Base-by-base conservation (phyloP, 2,113 vertebrate genomes). In the Antennarius striatus region DNA sequence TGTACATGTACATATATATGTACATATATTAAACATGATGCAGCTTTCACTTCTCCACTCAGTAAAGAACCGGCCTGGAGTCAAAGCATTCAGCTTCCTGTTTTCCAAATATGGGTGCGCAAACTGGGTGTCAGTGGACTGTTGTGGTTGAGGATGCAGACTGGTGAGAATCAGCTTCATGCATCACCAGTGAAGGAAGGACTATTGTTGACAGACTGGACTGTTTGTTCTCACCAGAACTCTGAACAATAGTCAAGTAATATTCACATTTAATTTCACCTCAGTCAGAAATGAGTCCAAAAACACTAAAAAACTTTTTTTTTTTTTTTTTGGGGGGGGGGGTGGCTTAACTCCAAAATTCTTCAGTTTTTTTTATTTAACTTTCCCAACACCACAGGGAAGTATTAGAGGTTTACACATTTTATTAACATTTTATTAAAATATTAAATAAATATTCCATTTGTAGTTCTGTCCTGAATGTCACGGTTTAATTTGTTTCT, bases 21-120 rank as follows among this genome's bases (percentile, higher is more conserved):
- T n/a, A n/a, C n/a, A n/a, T n/a, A n/a, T 36, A 36, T 36, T 36
- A 36, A 36, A 36, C 5, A 4, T 36, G 32, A 36, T 36, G 32
- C 32, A 2, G 32, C 32, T 36, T 36, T 36, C 32, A 36, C 32
- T 36, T 36, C 32, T 5, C 32, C 32, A 36, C 75, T 73, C 56
- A 69, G 61, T 46, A 16, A 63, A 69, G 60, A 75, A 36, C 43
- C 42, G 9, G 71, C 15, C 55, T 32, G 52, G 42, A 72, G 36
- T 15, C 65, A 78, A 73, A 86, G 79, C 83, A 71, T 59, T 50
- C 50, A 32, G 81, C 81, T 92, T 92, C 90, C 90, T 91, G 88
- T 84, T 90, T 67, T 67, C 88, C 88, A 77, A 90, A 92, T 90
- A 90, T 83, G 86, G 89, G 75, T 55, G 53, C 47, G 29, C 75